Evolutionary conservation across 2,888 invertebrate species (phyloP).

Genomic region (Apoderus coryli): DNA sequence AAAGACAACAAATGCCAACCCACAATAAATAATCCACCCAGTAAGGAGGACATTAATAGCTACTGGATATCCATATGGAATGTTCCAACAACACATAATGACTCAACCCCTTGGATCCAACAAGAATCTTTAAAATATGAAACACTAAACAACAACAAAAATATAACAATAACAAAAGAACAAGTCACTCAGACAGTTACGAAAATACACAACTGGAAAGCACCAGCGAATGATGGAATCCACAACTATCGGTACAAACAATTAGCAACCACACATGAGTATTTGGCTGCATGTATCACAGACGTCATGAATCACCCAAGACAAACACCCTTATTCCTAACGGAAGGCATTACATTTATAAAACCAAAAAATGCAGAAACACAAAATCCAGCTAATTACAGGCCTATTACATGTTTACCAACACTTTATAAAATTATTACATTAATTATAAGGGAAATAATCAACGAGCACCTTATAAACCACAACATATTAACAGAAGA

Average conservation of each 20-base stretch:
- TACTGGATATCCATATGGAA: too few species aligned
- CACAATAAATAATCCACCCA: too few species aligned
- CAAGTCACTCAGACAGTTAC: background rate
- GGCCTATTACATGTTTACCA: constrained; percentile 5
- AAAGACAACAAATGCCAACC: too few species aligned
- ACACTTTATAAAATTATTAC: constrained; percentile 8
- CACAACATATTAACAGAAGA: constrained; percentile 5
- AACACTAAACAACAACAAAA: too few species aligned
- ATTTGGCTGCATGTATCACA: background rate
- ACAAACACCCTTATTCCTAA: background rate
- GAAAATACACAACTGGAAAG: constrained; percentile 1
- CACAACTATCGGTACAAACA: background rate
- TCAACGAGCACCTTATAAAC: background rate
- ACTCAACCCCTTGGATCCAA: too few species aligned
- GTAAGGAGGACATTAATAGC: too few species aligned
- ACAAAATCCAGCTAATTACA: constrained; percentile 6
- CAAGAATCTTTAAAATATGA: too few species aligned
- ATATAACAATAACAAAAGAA: background rate
- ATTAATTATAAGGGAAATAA: background rate
- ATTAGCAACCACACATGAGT: background rate
- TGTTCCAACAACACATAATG: too few species aligned
- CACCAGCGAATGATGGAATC: background rate
- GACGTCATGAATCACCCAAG: background rate
- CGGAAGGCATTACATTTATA: constrained; percentile 2
- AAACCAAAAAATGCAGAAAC: constrained; percentile 1